phyloP scores from a whole-genome alignment of 2,888 invertebrate species.

The Parnassius glacialis region DNA sequence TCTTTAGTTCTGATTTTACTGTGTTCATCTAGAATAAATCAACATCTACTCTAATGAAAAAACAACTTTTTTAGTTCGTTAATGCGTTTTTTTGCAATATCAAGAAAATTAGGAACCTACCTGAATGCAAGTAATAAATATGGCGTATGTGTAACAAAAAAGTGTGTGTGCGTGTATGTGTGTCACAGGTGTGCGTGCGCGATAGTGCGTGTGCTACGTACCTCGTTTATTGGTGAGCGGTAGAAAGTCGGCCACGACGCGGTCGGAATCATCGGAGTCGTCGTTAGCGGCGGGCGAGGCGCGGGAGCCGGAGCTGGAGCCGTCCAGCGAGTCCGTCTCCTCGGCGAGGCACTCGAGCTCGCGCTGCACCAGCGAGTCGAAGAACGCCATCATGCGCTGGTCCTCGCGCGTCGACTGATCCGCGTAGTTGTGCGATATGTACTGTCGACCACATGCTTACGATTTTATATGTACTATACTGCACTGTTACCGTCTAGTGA shows the following conservation, averaged over 20 bases:
- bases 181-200: no score
- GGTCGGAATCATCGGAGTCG: constrained; percentile 63
- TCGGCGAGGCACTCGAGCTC: constrained; percentile 91
- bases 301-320: constrained; percentile 50
- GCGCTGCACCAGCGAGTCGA: constrained; percentile 94
- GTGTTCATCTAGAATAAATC: no score
- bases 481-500: no score
- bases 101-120: no score
- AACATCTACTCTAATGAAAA: no score
- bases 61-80: no score
- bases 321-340: constrained; percentile 70
- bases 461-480: no score
- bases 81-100: no score
- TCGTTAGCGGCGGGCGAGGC: constrained; percentile 45
- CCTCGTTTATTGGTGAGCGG: constrained; percentile 64
- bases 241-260: constrained; percentile 57
- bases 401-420: constrained; percentile 94
- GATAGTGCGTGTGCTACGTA: constrained; percentile 29
- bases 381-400: constrained; percentile 97
- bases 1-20: no score
- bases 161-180: no score
- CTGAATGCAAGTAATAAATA: no score
- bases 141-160: no score
- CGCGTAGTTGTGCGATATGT: constrained; percentile 93
- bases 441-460: constrained; percentile 58